Evolutionary conservation across 2,888 invertebrate species (phyloP), one percentile per base, ranked within the genome.

Genomic region (Helleia helle): DNA sequence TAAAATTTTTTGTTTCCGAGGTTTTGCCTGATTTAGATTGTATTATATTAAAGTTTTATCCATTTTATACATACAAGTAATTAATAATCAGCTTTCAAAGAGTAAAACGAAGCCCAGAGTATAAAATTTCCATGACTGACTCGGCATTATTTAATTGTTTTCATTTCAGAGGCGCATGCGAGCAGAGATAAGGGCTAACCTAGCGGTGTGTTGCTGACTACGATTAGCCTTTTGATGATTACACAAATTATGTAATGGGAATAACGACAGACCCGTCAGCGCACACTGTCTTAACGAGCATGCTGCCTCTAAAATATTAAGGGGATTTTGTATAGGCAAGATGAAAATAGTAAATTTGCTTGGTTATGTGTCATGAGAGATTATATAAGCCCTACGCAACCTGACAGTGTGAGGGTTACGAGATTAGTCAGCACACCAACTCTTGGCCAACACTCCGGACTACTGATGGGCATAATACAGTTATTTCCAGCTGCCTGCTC

Each of bases 131-230:
- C 83, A 83, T 83, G 83, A 84, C 85, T 74, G 75, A 76, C 81
- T 80, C 59, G 68, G 85, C 85, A 83, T 79, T 77, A 81, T 80
- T 81, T 74, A 65, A 69, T 65, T 75, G 71, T 80, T 77, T 80
- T 79, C 63, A 71, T 86, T 86, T 80, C 86, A 86, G 86, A 86
- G 86, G 86, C 86, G 77, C 86, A 85, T 85, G 85, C 83, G 72
- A 71, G 74, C 77, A 73, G 81, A 74, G 72, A 74, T 73, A 70
- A 74, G 62, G 85, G 83, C 74, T 81, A 83, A 65, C 65, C 65
- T 64, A 65, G 69, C 63, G 74, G 77, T 84, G 83, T 84, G 83
- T 77, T 71, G 79, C 83, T 81, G 83, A 76, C 73, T 65, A 59
- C 54, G 49, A 51, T 59, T 55, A 59, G 58, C 53, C 42, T 52